Conservation (phyloP, 2,888 invertebrate genomes). For the Oligia latruncula region DNA sequence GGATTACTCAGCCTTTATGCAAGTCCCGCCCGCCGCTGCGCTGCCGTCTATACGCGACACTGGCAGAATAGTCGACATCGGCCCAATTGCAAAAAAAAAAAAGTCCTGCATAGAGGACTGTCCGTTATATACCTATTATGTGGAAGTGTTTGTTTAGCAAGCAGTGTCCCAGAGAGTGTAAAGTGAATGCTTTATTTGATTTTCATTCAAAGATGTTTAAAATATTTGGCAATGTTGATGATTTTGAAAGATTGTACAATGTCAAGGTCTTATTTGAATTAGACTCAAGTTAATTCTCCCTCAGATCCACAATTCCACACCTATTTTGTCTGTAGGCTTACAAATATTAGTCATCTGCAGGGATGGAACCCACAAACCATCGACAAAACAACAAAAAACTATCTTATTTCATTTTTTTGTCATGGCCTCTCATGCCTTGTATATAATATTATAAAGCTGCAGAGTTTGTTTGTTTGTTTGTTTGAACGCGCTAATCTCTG, state of each 20-base stretch:
- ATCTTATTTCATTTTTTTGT: neutral
- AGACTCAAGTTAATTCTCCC: neutral
- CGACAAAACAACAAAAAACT: neutral
- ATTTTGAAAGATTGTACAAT: neutral
- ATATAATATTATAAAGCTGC: too few species aligned
- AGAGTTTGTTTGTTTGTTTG: too few species aligned
- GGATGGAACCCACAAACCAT: neutral
- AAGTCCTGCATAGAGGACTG: neutral
- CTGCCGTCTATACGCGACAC: too few species aligned
- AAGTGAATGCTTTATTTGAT: neutral
- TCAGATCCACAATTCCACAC: too few species aligned
- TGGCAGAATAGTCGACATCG: too few species aligned
- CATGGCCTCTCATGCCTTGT: neutral
- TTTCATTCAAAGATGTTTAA: neutral
- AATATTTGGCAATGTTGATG: neutral
- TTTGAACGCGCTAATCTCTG: too few species aligned
- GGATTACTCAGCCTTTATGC: neutral
- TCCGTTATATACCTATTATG: accelerated
- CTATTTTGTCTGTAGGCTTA: neutral
- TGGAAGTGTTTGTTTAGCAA: neutral
- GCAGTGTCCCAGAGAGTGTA: neutral
- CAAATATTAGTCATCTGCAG: neutral
- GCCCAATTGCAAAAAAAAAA: too few species aligned
- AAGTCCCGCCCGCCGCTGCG: neutral
- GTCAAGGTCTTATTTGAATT: neutral